Conservation (phyloP, 2,797 vertebrate genomes). For the Enteromius viviparus region DNA sequence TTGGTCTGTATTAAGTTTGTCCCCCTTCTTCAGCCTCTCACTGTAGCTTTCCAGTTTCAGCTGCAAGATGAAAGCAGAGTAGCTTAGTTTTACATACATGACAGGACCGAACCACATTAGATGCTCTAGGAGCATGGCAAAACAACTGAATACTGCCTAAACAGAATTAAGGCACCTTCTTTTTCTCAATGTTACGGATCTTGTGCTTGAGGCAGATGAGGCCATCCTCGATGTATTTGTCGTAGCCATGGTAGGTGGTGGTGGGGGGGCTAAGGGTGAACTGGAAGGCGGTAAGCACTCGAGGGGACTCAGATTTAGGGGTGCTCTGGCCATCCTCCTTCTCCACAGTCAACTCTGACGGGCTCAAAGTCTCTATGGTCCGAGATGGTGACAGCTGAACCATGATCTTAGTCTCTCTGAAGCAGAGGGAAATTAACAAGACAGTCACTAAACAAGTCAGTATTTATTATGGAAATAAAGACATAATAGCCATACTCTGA, state of each 20-base stretch:
- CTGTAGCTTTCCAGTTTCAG: conserved; percentile 92
- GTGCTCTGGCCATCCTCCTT: conserved; percentile 67
- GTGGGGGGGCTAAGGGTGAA: conserved; percentile 69
- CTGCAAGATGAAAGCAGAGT: conserved; percentile 68
- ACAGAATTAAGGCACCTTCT: conserved; percentile 82
- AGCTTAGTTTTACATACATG: background rate
- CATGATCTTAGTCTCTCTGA: conserved; percentile 77
- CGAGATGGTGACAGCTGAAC: conserved; percentile 85
- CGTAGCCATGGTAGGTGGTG: conserved; percentile 85
- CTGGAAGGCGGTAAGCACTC: conserved; percentile 66
- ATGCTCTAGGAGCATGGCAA: background rate
- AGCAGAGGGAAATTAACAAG: conserved; percentile 35
- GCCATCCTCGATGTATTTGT: conserved; percentile 92
- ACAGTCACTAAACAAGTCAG: too few species aligned
- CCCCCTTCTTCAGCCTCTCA: conserved; percentile 83
- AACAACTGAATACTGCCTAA: background rate
- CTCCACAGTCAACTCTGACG: conserved; percentile 64
- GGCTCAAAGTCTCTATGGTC: conserved; percentile 69
- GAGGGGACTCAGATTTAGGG: conserved; percentile 59
- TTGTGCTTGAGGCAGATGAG: conserved; percentile 97
- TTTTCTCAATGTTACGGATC: conserved; percentile 97
- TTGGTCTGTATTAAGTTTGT: conserved; percentile 90
- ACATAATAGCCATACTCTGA: background rate
- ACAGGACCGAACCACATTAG: background rate
- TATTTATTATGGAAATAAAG: background rate